Evolutionary conservation across 2,888 invertebrate genomes (phyloP).

Genomic region (Invenusta paracnida): DNA sequence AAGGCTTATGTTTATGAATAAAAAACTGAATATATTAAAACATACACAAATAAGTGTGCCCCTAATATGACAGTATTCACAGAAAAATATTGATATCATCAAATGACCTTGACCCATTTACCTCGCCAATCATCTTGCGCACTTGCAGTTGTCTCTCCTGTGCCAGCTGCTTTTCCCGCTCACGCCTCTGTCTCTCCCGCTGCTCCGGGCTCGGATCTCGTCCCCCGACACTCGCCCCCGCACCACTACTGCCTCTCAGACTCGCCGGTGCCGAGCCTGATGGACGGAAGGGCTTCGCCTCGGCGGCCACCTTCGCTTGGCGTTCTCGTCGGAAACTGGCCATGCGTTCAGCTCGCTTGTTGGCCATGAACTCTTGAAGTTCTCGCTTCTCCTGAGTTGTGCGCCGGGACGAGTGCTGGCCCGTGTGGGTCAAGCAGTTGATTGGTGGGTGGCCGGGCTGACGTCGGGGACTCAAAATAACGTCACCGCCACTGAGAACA

Average conservation of each 20-base stretch:
- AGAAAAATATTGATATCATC: too few species aligned
- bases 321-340: slow-evolving; percentile 50
- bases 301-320: slow-evolving; percentile 50
- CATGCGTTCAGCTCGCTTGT: slow-evolving; percentile 50
- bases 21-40: too few species aligned
- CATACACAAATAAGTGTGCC: too few species aligned
- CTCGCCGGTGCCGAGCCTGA: slow-evolving; percentile 32
- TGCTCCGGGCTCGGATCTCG: background rate
- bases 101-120: too few species aligned
- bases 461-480: background rate
- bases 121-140: background rate
- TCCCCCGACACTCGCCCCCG: too few species aligned
- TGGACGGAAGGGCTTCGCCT: slow-evolving; percentile 51
- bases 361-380: slow-evolving; percentile 53
- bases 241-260: slow-evolving; percentile 31
- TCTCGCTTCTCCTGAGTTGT: slow-evolving; percentile 48
- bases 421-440: background rate
- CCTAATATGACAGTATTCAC: too few species aligned
- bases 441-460: background rate
- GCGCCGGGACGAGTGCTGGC: slow-evolving; percentile 2
- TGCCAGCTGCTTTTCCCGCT: background rate
- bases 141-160: background rate
- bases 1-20: too few species aligned
- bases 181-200: slow-evolving; percentile 1
- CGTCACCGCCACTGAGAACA: too few species aligned